Evolutionary conservation across 2,113 vertebrate species (phyloP).

Genomic region (Ceuthmochares aereus): DNA sequence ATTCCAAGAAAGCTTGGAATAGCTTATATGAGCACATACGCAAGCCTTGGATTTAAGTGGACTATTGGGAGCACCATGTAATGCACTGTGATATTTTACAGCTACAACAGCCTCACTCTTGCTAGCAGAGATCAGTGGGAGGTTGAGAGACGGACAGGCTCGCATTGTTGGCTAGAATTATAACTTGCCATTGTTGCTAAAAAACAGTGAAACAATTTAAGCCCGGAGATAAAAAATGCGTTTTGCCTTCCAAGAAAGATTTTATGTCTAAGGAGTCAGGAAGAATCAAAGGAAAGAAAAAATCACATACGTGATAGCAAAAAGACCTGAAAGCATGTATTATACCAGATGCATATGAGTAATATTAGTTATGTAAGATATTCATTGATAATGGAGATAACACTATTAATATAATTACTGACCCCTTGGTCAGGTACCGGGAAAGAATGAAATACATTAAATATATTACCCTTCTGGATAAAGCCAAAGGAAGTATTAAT

Average conservation of each 20-base stretch:
- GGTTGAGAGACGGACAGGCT: neutral
- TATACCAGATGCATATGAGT: neutral
- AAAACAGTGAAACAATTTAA: neutral
- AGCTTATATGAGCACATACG: no score
- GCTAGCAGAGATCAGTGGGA: neutral
- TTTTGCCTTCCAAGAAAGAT: neutral
- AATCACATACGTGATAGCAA: neutral
- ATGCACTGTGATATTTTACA: neutral
- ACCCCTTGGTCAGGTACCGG: neutral
- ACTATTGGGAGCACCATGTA: neutral
- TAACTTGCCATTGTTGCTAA: neutral
- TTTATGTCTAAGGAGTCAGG: neutral
- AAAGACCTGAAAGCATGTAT: neutral
- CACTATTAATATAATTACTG: neutral
- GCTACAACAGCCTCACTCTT: neutral
- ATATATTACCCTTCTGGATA: neutral
- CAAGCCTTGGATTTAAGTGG: no score
- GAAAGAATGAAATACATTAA: neutral
- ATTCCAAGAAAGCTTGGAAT: neutral
- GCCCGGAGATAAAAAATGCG: neutral
- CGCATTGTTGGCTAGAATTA: neutral
- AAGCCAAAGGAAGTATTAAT: neutral
- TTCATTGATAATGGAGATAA: neutral
- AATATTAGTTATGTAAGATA: neutral
- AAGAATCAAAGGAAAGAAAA: neutral